phyloP scores from a whole-genome alignment of 2,113 vertebrate species.

The Pycnonotus jocosus region DNA sequence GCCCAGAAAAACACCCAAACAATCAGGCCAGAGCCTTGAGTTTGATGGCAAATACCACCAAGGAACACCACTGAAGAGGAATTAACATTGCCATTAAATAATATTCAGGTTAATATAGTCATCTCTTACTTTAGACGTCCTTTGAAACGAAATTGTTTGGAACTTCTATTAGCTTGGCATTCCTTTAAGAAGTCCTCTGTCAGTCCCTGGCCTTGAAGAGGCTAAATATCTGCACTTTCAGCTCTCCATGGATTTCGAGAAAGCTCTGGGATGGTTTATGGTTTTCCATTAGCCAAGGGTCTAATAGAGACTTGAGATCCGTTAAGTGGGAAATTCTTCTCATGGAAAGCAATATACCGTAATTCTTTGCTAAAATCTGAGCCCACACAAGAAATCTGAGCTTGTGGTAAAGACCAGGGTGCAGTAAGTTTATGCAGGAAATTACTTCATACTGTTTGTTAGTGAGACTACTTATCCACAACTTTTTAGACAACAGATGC shows the following conservation, averaged over 20 bases:
- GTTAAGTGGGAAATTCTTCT: conserved; percentile 74
- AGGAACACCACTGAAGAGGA: background rate
- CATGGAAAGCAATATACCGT: conserved; percentile 65
- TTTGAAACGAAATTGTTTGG: conserved; percentile 33
- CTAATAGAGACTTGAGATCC: conserved; percentile 69
- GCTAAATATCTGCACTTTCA: conserved; percentile 66
- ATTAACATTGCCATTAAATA: conserved; percentile 58
- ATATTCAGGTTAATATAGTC: conserved; percentile 30
- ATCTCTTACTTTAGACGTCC: conserved; percentile 40
- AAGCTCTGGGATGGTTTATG: conserved; percentile 69
- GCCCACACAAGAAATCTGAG: conserved; percentile 68
- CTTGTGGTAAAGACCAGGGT: conserved; percentile 65
- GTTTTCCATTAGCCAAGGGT: conserved; percentile 73
- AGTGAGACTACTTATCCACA: conserved; percentile 50
- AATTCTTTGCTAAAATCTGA: conserved; percentile 71
- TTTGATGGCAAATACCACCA: background rate
- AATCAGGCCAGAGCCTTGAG: background rate
- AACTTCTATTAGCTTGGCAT: conserved; percentile 59
- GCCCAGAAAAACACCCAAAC: background rate
- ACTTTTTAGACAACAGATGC: background rate
- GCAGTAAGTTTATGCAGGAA: conserved; percentile 70
- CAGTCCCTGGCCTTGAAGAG: conserved; percentile 62
- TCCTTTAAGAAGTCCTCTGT: conserved; percentile 66
- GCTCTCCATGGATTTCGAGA: conserved; percentile 67
- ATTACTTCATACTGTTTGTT: conserved; percentile 65